Evolutionary conservation across 2,888 invertebrate genomes (phyloP).

Genomic region (Lithosia quadra): DNA sequence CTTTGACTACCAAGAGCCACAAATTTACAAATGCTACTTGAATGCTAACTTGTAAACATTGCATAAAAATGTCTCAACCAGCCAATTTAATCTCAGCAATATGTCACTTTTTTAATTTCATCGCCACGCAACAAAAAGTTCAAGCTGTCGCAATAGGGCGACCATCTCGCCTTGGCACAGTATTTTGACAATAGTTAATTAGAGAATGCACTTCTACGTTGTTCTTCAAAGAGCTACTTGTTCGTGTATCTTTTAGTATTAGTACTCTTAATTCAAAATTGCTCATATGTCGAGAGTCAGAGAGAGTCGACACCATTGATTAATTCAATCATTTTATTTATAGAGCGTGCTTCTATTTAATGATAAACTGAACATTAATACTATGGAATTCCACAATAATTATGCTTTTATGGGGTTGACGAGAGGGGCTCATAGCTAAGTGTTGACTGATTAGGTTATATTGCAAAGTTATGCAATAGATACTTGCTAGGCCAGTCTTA

Average conservation of each 20-base stretch:
- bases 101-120: conserved; percentile 23
- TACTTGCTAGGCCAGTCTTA: no score
- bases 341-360: background rate
- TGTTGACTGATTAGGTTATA: no score
- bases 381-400: no score
- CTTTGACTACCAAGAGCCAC: background rate
- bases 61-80: background rate
- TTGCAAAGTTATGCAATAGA: no score
- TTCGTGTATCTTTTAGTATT: background rate
- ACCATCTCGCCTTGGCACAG: conserved; percentile 64
- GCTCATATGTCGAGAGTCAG: background rate
- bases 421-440: no score
- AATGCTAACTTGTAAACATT: background rate
- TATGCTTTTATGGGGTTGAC: no score
- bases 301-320: no score
- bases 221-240: conserved; percentile 30
- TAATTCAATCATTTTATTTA: background rate
- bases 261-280: background rate
- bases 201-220: conserved; percentile 51
- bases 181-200: conserved; percentile 69
- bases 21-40: background rate
- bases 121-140: conserved; percentile 40
- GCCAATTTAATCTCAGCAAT: conserved; percentile 10
- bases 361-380: background rate
- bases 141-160: conserved; percentile 48